A percentile compares a stretch with the other conserved stretches of the same genome.
These are phyloP conservation scores for Chymomyza procnemis DNA, from an alignment of 2,888 invertebrate species.

Conservation along the genomic window DNA sequence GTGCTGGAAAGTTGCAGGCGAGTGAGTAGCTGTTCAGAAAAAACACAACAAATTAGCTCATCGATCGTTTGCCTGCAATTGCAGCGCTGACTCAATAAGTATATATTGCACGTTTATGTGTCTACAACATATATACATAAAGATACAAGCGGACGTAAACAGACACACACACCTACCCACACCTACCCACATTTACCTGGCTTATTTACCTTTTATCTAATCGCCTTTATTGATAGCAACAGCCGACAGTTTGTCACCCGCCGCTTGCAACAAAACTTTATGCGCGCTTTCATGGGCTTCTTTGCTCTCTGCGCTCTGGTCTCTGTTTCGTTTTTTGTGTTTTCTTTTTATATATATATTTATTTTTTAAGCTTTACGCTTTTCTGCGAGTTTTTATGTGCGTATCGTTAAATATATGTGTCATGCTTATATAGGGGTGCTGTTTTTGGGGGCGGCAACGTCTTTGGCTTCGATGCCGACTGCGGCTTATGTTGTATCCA, in stretches of 20 bases:
- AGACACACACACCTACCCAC: background rate
- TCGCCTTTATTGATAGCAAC: conserved; percentile 61
- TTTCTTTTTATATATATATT: conserved; percentile 32
- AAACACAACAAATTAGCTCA: background rate
- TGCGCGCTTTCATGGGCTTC: background rate
- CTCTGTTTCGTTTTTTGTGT: background rate
- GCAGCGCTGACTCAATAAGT: background rate
- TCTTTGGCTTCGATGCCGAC: background rate
- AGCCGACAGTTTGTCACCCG: background rate
- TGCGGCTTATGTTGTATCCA: conserved; percentile 58
- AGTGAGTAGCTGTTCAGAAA: background rate
- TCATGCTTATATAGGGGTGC: conserved; percentile 35
- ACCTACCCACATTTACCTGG: conserved; percentile 10
- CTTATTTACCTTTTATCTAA: conserved; percentile 56
- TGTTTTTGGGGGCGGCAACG: conserved; percentile 22
- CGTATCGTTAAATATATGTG: conserved; percentile 51
- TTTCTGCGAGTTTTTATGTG: conserved; percentile 38
- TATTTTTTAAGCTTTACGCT: background rate
- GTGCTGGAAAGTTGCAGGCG: background rate
- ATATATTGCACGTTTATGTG: too few relatives aligned
- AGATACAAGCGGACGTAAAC: background rate
- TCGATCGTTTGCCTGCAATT: background rate
- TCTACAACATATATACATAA: too few relatives aligned
- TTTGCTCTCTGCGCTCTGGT: conserved; percentile 42
- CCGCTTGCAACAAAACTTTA: background rate